A percentile compares a stretch with the other conserved stretches of the same genome.
Conservation (phyloP, 2,113 vertebrate species). For the Triplophysa siluroides region DNA sequence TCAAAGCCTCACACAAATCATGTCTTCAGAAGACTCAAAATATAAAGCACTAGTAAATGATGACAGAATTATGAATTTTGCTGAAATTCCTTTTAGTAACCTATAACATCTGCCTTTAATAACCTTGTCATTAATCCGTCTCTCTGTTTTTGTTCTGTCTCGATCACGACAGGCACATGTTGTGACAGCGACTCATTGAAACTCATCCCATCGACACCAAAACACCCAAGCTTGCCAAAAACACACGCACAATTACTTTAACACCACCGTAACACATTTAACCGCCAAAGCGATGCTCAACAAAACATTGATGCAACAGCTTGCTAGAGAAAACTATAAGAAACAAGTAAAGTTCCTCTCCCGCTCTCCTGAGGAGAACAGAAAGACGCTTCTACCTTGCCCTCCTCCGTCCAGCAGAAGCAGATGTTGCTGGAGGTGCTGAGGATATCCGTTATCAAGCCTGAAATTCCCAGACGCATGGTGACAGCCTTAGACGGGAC, state of each 20-base stretch:
- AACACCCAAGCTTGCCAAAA: constrained; percentile 42
- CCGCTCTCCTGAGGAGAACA: constrained; percentile 42
- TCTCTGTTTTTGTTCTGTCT: constrained; percentile 10
- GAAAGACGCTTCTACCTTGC: constrained; percentile 66
- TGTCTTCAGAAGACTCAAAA: no score
- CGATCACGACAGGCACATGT: constrained; percentile 35
- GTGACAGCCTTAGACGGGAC: constrained; percentile 51
- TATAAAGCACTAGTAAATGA: no score
- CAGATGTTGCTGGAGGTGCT: constrained; percentile 74
- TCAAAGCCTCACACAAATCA: no score
- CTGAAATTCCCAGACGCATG: constrained; percentile 75
- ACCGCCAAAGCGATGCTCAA: constrained; percentile 1
- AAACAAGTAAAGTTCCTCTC: constrained; percentile 46
- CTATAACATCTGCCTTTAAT: no score
- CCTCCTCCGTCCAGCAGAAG: constrained; percentile 75
- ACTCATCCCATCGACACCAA: constrained; percentile 44
- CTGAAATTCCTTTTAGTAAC: no score
- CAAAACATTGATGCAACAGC: background rate
- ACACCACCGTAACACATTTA: constrained; percentile 17
- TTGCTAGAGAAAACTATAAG: constrained; percentile 18
- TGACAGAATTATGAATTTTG: no score
- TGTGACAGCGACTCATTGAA: constrained; percentile 31
- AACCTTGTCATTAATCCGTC: constrained; percentile 6
- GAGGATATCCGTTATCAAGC: constrained; percentile 75
- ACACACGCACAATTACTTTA: constrained; percentile 23